Evolutionary conservation across 2,113 vertebrate species (phyloP), one percentile per base, ranked within the genome.

Genomic region (Platichthys stellatus): DNA sequence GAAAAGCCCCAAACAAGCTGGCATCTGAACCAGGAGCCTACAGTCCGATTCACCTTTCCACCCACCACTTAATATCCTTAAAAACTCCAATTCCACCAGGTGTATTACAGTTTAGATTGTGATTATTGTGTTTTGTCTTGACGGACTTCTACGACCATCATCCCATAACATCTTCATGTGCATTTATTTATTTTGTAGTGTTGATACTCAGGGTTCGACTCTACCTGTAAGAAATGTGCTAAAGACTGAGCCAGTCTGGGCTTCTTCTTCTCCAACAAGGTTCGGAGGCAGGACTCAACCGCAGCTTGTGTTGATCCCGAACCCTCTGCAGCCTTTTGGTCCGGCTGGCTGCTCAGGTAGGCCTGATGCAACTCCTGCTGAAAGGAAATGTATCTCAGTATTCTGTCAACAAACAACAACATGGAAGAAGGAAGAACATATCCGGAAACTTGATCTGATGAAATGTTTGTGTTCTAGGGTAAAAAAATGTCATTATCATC

Each of bases 341-440:
- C 70, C 3, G 72, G 54, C 72, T 91, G 89, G 0, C 58, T 72
- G 64, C 86, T 85, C 59, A 94, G 76, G 88, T 96, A 97, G 3
- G 91, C 91, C 77, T 92, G 90, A 14, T 95, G 96, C 5, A 99
- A 86, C 58, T 98, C 96, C 98, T 99, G 83, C 21, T 58, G 45
- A 69, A 88, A 76, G 10, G 72, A 3, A 35, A 23, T 17, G 6
- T 3, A 58, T 67, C 8, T 75, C 31, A 75, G 26, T 62, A 40
- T 17, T 70, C 17, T 24, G 63, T 40, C 11, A 20, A 15, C 2
- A 18, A 56, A 47, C 23, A 13, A 51, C 47, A 78, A 51, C 66
- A 68, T 47, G n/a, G 61, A 24, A 24, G 8, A 45, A 20, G 20
- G 18, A 54, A n/a, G 51, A 54, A 21, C 51, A 54, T 20, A n/a